Evolutionary conservation across 1,140 invertebrate species (phyloP), one percentile per base, ranked within the genome.

Genomic region (Pseudomyrmex sp.): DNA sequence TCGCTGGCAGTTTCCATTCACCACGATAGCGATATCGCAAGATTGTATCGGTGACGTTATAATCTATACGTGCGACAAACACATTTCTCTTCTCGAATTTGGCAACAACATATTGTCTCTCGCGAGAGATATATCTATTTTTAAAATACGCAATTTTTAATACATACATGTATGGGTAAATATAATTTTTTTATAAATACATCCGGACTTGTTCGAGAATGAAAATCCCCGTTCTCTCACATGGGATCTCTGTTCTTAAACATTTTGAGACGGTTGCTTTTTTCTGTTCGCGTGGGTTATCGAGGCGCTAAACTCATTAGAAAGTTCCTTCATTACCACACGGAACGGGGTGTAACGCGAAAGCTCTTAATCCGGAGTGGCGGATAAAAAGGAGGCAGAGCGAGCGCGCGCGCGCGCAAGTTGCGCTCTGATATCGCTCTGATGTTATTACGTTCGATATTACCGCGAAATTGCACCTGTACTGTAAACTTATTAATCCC

Each of bases 401-500:
- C 62, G 48, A 10, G 10, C 12, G 13, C 74, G 20, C 23, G n/a
- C 73, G 75, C 23, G n/a, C 73, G 75, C 63, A 52, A 79, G 63
- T 69, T 79, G 52, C 66, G 58, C 76, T 46, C 54, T 35, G 44
- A 80, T 80, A 80, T 70, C 66, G 35, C 35, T 54, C 44, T 59
- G 66, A 80, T 80, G 54, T 80, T 80, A 80, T 80, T 80, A 80
- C 76, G 15, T 70, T 70, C 76, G 66, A 80, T 80, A 80, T 80
- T 80, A 80, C 76, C 66, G 66, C 76, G 54, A 80, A 80, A 80
- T 80, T 80, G 54, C 76, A 26, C 44, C 18, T 54, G 66, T 2
- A 20, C 66, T 80, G 76, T 80, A 80, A 80, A 80, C 76, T 80
- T 80, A 80, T 80, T 80, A 80, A 80, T 80, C 76, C 70, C 66